A percentile compares a stretch with the other conserved stretches of the same genome.
Conservation (phyloP, 2,888 invertebrate genomes). For the Cryptocephalus primarius region DNA sequence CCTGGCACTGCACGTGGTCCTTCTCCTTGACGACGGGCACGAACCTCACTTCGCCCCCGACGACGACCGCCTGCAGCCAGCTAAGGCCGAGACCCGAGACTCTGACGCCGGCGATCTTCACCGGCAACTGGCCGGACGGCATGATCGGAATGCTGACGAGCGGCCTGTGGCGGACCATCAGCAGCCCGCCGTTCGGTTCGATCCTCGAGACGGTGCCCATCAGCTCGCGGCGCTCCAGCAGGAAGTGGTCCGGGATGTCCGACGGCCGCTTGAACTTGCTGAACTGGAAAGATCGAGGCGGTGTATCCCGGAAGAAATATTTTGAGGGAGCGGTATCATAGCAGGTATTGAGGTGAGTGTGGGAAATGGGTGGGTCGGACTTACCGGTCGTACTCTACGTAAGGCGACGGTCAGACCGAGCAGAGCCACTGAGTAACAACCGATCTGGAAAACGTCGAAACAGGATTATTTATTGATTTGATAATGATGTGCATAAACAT, state of each 20-base stretch:
- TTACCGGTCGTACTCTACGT: slow-evolving; percentile 43
- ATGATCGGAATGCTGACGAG: slow-evolving; percentile 26
- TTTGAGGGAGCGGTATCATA: too few species aligned
- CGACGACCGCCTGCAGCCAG: slow-evolving; percentile 37
- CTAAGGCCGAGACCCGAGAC: slow-evolving; percentile 39
- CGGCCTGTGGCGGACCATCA: slow-evolving; percentile 37
- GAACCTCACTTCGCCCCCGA: slow-evolving; percentile 34
- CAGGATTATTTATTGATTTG: too few species aligned
- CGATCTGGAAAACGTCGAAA: slow-evolving; percentile 35
- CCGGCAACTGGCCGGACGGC: slow-evolving; percentile 35
- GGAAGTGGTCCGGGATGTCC: slow-evolving; percentile 35
- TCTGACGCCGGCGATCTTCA: slow-evolving; percentile 42
- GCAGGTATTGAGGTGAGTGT: not conserved
- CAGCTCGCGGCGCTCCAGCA: slow-evolving; percentile 30
- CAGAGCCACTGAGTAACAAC: slow-evolving; percentile 44
- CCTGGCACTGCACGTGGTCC: slow-evolving; percentile 38
- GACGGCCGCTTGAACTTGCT: slow-evolving; percentile 33
- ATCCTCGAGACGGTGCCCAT: slow-evolving; percentile 34
- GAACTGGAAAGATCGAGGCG: slow-evolving; percentile 27
- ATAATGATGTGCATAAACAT: too few species aligned
- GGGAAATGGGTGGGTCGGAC: slow-evolving; percentile 16
- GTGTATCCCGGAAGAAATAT: too few species aligned
- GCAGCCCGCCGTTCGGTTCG: slow-evolving; percentile 31
- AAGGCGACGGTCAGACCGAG: slow-evolving; percentile 39
- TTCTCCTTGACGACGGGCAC: slow-evolving; percentile 34